Percentiles rank a stretch among this genome's conserved stretches.
phyloP scores from a whole-genome alignment of 2,797 vertebrate species.

The Hafferia zeledoni region DNA sequence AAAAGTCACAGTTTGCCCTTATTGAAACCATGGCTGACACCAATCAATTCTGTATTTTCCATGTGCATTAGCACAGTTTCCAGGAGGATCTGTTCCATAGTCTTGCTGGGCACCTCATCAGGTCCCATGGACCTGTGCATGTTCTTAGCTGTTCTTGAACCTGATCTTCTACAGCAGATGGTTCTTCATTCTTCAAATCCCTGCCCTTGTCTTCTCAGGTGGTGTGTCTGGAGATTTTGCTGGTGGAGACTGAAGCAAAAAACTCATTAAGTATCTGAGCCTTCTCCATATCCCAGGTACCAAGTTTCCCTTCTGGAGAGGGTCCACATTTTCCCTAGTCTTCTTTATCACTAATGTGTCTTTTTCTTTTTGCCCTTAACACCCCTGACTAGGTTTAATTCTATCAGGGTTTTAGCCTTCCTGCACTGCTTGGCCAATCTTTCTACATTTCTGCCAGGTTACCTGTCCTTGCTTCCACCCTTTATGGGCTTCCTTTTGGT shows the following conservation, averaged over 20 bases:
- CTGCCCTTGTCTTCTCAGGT: background rate
- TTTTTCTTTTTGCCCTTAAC: background rate
- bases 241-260: background rate
- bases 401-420: background rate
- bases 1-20: background rate
- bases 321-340: background rate
- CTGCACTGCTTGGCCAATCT: background rate
- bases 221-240: background rate
- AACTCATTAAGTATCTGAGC: background rate
- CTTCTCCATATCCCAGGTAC: background rate
- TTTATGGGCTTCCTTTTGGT: background rate
- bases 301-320: background rate
- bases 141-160: background rate
- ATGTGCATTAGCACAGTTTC: background rate
- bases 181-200: background rate
- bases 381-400: background rate
- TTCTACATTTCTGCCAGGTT: background rate
- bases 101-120: background rate
- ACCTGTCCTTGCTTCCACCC: background rate
- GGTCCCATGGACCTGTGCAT: background rate
- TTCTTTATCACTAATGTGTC: background rate
- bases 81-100: background rate
- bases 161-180: background rate
- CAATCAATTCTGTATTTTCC: background rate
- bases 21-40: background rate